Evolutionary conservation across 2,113 vertebrate genomes (phyloP).

Genomic region (Gasterosteus nipponicus): DNA sequence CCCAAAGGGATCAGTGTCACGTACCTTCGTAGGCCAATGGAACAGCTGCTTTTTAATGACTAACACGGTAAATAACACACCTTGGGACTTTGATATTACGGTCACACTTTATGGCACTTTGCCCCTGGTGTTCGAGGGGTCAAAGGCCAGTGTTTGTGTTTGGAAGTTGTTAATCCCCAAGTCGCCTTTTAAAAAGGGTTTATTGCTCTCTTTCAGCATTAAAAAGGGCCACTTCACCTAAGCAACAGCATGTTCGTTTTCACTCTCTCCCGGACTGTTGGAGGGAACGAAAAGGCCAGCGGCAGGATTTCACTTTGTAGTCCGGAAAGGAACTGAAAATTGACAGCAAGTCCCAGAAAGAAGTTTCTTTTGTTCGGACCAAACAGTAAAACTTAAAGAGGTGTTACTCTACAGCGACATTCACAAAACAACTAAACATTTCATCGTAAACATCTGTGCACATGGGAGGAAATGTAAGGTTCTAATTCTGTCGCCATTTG

Average conservation of each 20-base stretch:
- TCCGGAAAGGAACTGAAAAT: neutral
- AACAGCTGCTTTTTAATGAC: neutral
- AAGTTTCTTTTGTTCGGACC: neutral
- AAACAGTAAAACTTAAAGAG: neutral
- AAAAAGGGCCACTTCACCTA: neutral
- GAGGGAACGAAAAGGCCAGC: neutral
- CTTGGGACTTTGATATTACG: slow-evolving; percentile 11
- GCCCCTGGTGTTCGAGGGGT: neutral
- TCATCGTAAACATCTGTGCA: neutral
- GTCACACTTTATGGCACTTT: neutral
- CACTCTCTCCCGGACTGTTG: neutral
- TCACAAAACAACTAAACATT: no score
- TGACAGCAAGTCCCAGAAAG: neutral
- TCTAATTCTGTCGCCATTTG: neutral
- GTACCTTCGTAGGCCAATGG: neutral
- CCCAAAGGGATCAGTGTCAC: neutral
- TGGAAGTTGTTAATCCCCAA: neutral
- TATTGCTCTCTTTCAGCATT: neutral
- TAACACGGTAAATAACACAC: slow-evolving; percentile 28
- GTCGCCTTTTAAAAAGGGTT: neutral
- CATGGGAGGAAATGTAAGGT: neutral
- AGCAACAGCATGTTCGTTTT: neutral
- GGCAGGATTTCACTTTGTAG: neutral
- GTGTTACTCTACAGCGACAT: neutral
- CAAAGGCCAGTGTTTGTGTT: slow-evolving; percentile 14